Conservation (phyloP, 2,797 vertebrate genomes). For the Tangara arthus region DNA sequence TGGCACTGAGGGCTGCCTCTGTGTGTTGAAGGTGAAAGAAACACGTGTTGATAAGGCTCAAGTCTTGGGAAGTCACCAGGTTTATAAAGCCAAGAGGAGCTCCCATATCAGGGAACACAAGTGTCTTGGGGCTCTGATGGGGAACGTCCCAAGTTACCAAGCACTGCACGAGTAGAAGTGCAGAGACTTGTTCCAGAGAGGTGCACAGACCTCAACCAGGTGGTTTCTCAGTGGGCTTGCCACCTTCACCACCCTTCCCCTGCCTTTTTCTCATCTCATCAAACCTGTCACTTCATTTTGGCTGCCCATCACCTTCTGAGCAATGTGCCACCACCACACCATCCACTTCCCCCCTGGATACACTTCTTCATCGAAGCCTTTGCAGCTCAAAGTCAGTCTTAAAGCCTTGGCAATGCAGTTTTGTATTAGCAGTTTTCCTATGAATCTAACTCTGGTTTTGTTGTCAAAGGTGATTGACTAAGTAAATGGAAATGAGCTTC, state of each 20-base stretch:
- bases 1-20: neutral
- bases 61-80: neutral
- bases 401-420: neutral
- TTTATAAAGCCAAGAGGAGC: neutral
- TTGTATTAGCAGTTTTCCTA: neutral
- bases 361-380: neutral
- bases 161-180: rapidly evolving
- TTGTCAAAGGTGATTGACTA: neutral
- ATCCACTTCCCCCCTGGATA: neutral
- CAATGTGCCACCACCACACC: neutral
- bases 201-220: neutral
- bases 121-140: neutral
- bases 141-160: too few species aligned
- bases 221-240: neutral
- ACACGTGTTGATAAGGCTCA: neutral
- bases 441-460: neutral
- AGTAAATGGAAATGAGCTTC: conserved; percentile 45
- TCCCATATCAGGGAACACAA: neutral
- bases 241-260: neutral
- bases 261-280: neutral
- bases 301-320: neutral
- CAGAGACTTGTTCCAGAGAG: neutral
- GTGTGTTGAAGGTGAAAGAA: neutral
- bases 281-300: neutral
- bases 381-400: neutral